Conservation (phyloP, 2,797 vertebrate species). For the Ciconia nigra region DNA sequence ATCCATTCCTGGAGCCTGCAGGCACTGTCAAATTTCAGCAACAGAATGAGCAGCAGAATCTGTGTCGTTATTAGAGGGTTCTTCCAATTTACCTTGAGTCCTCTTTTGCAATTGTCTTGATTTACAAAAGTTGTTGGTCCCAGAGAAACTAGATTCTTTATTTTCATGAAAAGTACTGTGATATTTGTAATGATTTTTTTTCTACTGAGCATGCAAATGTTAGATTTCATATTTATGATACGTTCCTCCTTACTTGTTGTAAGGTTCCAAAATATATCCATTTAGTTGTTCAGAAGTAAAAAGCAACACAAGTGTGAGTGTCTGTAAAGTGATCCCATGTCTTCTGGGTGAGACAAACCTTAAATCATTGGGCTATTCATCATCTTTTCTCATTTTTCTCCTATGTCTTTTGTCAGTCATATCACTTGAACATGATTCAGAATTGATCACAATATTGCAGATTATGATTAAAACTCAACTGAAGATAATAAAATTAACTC, state of each 20-base stretch:
- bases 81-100: neutral
- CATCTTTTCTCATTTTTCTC: neutral
- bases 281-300: neutral
- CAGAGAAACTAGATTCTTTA: neutral
- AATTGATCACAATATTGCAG: neutral
- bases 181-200: neutral
- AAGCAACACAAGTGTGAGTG: neutral
- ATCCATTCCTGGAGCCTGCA: rapidly evolving
- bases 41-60: neutral
- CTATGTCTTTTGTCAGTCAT: neutral
- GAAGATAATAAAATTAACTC: neutral
- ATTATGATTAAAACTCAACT: neutral
- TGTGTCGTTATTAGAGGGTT: neutral
- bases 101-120: neutral
- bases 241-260: neutral
- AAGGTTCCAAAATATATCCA: neutral
- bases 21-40: neutral
- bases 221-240: neutral
- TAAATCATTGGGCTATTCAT: neutral
- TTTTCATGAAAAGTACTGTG: neutral
- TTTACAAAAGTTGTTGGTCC: neutral
- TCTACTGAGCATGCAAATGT: neutral
- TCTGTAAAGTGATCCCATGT: neutral
- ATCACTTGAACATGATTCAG: neutral
- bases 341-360: neutral